These are phyloP conservation scores for Anguilla rostrata DNA, from an alignment of 2,113 vertebrate genomes.

Conservation along the genomic window DNA sequence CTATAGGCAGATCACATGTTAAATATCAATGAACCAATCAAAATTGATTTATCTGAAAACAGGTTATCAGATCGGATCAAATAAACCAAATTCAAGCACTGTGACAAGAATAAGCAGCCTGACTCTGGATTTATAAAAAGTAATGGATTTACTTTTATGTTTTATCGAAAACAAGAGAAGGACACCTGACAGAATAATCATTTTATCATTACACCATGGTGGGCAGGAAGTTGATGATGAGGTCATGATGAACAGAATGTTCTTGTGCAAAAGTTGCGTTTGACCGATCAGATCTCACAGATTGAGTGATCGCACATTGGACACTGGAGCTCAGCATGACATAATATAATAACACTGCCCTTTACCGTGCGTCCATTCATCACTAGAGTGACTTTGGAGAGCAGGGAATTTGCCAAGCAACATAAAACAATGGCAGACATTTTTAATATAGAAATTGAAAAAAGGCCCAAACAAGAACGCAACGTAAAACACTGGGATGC, in stretches of 20 bases:
- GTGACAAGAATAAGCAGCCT: background rate
- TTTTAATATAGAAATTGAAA: slow-evolving; percentile 69
- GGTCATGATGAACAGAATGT: background rate
- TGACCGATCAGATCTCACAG: slow-evolving; percentile 26
- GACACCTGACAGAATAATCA: background rate
- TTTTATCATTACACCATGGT: background rate
- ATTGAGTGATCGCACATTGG: slow-evolving; percentile 27
- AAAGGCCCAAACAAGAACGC: slow-evolving; percentile 27
- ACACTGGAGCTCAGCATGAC: slow-evolving; percentile 36
- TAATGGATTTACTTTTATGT: too few relatives aligned
- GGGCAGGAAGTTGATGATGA: background rate
- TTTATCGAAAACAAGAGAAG: background rate
- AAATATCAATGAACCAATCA: background rate
- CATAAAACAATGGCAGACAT: slow-evolving; percentile 66
- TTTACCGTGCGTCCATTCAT: slow-evolving; percentile 61
- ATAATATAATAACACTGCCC: slow-evolving; percentile 54
- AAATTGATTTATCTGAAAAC: background rate
- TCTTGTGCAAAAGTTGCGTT: background rate
- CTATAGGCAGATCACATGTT: background rate
- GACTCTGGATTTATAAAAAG: background rate
- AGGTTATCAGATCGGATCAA: background rate
- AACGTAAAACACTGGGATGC: slow-evolving; percentile 28
- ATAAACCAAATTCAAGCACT: background rate
- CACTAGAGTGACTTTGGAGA: slow-evolving; percentile 55
- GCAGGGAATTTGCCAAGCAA: slow-evolving; percentile 54